Percentiles rank a stretch among this genome's conserved stretches.
These are phyloP conservation scores for Anas bernieri DNA, from an alignment of 2,797 vertebrate genomes.

Conservation along the genomic window DNA sequence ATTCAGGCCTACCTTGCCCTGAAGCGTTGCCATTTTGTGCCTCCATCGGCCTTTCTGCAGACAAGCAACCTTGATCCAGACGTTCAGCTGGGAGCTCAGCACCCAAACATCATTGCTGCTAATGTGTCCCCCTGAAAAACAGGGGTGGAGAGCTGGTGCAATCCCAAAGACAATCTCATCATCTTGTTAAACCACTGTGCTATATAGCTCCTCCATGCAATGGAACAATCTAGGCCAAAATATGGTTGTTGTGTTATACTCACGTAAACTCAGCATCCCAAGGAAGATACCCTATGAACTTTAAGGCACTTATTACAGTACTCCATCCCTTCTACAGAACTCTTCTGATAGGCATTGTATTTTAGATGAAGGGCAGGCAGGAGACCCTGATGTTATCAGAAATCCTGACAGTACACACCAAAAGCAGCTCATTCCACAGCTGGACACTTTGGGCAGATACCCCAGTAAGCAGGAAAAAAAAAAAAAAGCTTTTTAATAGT, in stretches of 20 bases:
- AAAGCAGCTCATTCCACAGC: not conserved
- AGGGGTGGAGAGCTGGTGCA: not conserved
- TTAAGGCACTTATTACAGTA: not conserved
- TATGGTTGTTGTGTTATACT: rapidly evolving
- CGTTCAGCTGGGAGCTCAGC: conserved; percentile 79
- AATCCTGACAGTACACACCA: not conserved
- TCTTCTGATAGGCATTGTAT: not conserved
- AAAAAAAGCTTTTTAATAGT: not conserved
- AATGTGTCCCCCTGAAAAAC: conserved; percentile 81
- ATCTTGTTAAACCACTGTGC: not conserved
- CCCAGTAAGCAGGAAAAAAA: too few relatives aligned
- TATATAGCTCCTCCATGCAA: not conserved
- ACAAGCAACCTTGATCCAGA: conserved; percentile 82
- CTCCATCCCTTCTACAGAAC: not conserved
- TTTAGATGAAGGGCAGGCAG: not conserved
- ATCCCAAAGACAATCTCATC: not conserved
- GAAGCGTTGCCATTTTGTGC: conserved; percentile 81
- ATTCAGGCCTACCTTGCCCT: conserved; percentile 78
- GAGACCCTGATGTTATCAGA: not conserved
- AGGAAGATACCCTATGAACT: not conserved
- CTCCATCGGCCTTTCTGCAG: conserved; percentile 82
- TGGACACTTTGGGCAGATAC: not conserved
- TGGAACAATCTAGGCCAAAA: not conserved
- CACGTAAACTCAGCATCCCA: not conserved
- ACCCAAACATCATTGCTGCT: conserved; percentile 83